These are phyloP conservation scores for Zapus hudsonius DNA, from an alignment of 2,113 vertebrate species.

Conservation along the genomic window DNA sequence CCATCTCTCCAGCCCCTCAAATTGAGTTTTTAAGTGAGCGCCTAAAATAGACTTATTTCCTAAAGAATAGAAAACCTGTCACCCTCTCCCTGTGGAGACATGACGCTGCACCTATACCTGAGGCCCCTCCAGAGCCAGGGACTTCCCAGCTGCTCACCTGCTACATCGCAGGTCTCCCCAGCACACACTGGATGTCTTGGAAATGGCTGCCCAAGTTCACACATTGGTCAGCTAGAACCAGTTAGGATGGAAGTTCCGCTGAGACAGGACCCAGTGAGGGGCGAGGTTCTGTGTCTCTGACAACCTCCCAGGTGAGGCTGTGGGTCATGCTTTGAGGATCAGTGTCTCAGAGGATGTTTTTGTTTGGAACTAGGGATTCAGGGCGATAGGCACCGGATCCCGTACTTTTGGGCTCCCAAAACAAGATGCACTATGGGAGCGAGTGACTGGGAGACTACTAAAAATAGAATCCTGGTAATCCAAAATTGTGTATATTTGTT, in stretches of 20 bases:
- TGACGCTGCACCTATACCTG: not conserved
- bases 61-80: not conserved
- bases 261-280: not conserved
- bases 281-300: conserved; percentile 21
- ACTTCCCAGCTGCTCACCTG: not conserved
- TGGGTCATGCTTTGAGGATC: not conserved
- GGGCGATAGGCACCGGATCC: no score
- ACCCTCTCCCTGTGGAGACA: not conserved
- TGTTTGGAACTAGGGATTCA: no score
- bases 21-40: no score
- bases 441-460: no score
- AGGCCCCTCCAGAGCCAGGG: not conserved
- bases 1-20: no score
- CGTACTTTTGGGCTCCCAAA: no score
- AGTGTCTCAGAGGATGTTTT: not conserved
- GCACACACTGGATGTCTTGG: not conserved
- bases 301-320: not conserved
- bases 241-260: not conserved
- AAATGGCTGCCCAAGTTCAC: not conserved
- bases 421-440: no score
- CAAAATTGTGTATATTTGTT: no score
- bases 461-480: no score
- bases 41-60: not conserved
- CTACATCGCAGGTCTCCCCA: rapidly evolving
- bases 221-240: not conserved